A percentile compares a stretch with the other conserved stretches of the same genome.
Evolutionary conservation across 2,797 vertebrate species (phyloP).

Genomic region (Rhinatrema bivittatum): DNA sequence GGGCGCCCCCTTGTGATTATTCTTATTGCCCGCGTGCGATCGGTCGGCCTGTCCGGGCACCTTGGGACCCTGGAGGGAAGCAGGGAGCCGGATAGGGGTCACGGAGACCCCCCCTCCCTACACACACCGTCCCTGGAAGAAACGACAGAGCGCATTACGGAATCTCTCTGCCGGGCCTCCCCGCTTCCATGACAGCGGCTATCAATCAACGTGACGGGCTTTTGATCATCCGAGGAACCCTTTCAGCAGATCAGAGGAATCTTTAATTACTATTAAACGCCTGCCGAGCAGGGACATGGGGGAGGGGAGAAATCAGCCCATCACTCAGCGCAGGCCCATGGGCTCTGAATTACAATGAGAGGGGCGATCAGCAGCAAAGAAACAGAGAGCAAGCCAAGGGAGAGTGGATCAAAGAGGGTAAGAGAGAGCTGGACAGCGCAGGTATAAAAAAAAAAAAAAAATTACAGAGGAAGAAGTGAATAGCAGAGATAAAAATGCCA

Average conservation of each 20-base stretch:
- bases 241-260: conserved; percentile 37
- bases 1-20: conserved; percentile 21
- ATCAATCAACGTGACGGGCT: conserved; percentile 48
- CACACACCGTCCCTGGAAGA: conserved; percentile 27
- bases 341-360: conserved; percentile 37
- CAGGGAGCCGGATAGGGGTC: conserved; percentile 24
- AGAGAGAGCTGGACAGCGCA: not conserved
- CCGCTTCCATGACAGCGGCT: conserved; percentile 33
- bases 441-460: no score
- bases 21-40: conserved; percentile 48
- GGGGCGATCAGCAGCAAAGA: conserved; percentile 13
- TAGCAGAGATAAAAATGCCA: no score
- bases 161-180: conserved; percentile 33
- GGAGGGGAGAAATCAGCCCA: conserved; percentile 14
- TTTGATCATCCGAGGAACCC: conserved; percentile 38
- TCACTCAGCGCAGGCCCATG: conserved; percentile 28
- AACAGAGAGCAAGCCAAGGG: conserved; percentile 24
- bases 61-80: conserved; percentile 22
- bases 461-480: no score
- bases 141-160: conserved; percentile 27
- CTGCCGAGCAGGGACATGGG: conserved; percentile 29
- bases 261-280: conserved; percentile 51
- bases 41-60: conserved; percentile 29
- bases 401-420: conserved; percentile 1
- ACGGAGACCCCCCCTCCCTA: conserved; percentile 32